Evolutionary conservation across 2,888 invertebrate species (phyloP), one percentile per base, ranked within the genome.

Genomic region (Clunio marinus): DNA sequence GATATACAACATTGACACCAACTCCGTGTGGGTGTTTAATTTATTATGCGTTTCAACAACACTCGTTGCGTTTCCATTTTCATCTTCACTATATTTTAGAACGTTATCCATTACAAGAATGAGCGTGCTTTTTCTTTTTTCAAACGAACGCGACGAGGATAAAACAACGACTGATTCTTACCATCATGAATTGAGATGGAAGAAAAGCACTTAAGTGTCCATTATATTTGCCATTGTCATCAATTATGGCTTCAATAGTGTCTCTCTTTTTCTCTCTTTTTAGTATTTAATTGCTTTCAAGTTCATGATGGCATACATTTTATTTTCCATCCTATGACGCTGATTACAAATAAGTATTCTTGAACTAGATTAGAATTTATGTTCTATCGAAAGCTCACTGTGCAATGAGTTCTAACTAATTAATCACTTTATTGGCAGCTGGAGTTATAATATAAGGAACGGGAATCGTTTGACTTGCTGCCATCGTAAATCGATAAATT

Each of bases 1-100:
- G 2, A 83, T 76, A 73, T 87, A 89, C 72, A 82, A 84, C 69
- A 83, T 3, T 5, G 63, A 24, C 15, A 63, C 2, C 27, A 63
- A 1, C 4, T 63, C 46, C 1, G 20, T 10, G 37, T 27, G 22
- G 5, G 27, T 15, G 2, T 15, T 7, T 10, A 41, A 37, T 41
- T 59, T 59, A 32, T 60, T 13, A 24, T 17, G 17, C n/a, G 17
- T 17, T 4, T 51, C 8, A 4, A 15, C 41, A 41, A 41, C 41
- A 41, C 41, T 41, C 15, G 41, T 41, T 10, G 41, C 41, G 10
- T 41, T 41, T 15, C 4, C 51, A 17, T 17, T 51, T 4, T 10
- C 32, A 3, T 7, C 8, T 51, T 51, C 17, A 22, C n/a, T 8
- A 17, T 17, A 8, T 5, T 41, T 41, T 51, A 32, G 32, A 32